Evolutionary conservation across 1,140 invertebrate species (phyloP).

Genomic region (Latrodectus geometricus): DNA sequence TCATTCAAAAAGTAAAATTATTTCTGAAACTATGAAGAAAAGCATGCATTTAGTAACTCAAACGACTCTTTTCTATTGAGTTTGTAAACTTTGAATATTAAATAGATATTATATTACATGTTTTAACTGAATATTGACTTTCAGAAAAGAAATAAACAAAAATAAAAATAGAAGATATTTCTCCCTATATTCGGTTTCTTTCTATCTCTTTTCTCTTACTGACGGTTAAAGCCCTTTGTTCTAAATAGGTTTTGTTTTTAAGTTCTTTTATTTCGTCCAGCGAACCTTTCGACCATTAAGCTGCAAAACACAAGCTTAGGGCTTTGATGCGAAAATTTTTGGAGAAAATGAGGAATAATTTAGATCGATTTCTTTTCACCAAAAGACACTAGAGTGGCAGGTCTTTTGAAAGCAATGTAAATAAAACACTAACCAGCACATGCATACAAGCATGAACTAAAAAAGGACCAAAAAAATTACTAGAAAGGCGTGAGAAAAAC

Average conservation of each 20-base stretch:
- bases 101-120: too few relatives aligned
- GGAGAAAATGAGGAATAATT: slow-evolving; percentile 11
- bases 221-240: not conserved
- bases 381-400: slow-evolving; percentile 14
- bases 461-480: not conserved
- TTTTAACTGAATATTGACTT: not conserved
- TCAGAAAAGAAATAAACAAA: not conserved
- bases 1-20: too few relatives aligned
- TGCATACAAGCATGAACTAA: not conserved
- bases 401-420: slow-evolving; percentile 35
- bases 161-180: not conserved
- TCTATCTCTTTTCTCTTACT: not conserved
- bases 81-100: too few relatives aligned
- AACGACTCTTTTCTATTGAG: too few relatives aligned
- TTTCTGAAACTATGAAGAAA: too few relatives aligned
- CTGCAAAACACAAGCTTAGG: slow-evolving; percentile 3
- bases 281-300: slow-evolving; percentile 13
- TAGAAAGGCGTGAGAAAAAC: slow-evolving; percentile 23
- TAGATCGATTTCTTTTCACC: slow-evolving; percentile 25
- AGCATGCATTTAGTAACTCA: too few relatives aligned
- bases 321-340: slow-evolving; percentile 11
- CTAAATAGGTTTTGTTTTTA: not conserved
- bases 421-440: slow-evolving; percentile 25
- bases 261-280: not conserved
- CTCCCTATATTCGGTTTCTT: not conserved